Base-by-base conservation (phyloP, 2,797 vertebrate species). In the Acipenser ruthenus region DNA sequence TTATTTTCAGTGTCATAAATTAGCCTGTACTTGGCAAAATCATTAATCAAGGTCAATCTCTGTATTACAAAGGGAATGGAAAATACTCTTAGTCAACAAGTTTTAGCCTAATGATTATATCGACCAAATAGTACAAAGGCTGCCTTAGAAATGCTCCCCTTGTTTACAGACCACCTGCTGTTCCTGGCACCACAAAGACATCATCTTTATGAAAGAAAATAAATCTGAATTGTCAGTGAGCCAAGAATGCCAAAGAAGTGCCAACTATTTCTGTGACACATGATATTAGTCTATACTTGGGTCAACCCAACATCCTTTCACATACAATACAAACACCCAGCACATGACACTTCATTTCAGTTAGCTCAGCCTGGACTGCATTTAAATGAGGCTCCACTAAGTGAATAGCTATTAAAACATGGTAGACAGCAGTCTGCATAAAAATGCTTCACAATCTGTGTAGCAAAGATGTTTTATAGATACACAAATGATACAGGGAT, bases 41-140 rank as follows among this genome's bases (percentile, higher is more conserved):
- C 53, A n/a, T 53, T 8, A 49, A 59, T 18, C 37, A 49, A 66
- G 65, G 65, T 55, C 65, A 66, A 48, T 8, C 11, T 59, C n/a
- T 48, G 65, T 56, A 58, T 47, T 48, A 10, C 37, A 23, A 48
- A 59, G 53, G n/a, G 12, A 53, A 50, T 8, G 53, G 48, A 55
- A 47, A 59, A 65, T 7, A 65, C 37, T 12, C 47, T 7, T 13
- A 37, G 65, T 58, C 65, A 37, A 6, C 53, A 6, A 50, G 49
- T 55, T 12, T n/a, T 49, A 58, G 55, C 55, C 13, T 58, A 58
- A 58, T 58, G 55, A 58, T 58, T 58, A 58, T 13, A 58, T n/a
- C 13, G 55, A 58, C 55, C 13, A 58, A 58, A 58, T 0, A 11
- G 2, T 13, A 58, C 55, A 58, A 58, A 58, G 11, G 55, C 55